Evolutionary conservation across 1,140 invertebrate genomes (phyloP), one percentile per base, ranked within the genome.

Genomic region (Semibalanus balanoides): DNA sequence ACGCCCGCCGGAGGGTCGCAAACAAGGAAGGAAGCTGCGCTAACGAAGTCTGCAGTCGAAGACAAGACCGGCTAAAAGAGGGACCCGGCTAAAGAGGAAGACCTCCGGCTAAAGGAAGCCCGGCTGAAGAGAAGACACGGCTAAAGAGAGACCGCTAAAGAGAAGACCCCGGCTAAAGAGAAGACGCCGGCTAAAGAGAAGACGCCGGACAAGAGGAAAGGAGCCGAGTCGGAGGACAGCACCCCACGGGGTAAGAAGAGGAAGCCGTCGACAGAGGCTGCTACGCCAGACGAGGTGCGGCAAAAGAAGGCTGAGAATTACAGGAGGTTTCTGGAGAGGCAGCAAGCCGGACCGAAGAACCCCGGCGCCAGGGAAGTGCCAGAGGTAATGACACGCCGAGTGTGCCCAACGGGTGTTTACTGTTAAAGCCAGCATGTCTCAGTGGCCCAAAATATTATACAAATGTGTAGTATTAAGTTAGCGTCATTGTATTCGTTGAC

Each of bases 341-440:
- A 29, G 9, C n/a, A 72, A 5, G n/a, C 70, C 19, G 91, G 90
- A 31, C 92, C 93, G 17, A 87, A 88, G 80, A 87, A 93, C 85
- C 88, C 90, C 25, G 94, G 93, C 17, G 86, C 88, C 3, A 95
- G 95, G 83, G 88, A 91, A 83, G 89, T 94, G 74, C 93, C 94
- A 0, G 86, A 91, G 84, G 90, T 92, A 86, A n/a, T n/a, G n/a
- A n/a, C n/a, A n/a, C n/a, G n/a, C n/a, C n/a, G n/a, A n/a, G n/a
- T n/a, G n/a, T n/a, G n/a, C n/a, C n/a, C n/a, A n/a, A n/a, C n/a
- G n/a, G n/a, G n/a, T n/a, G n/a, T n/a, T n/a, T n/a, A n/a, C n/a
- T n/a, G n/a, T n/a, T n/a, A n/a, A n/a, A n/a, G n/a, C n/a, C n/a
- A n/a, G n/a, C n/a, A n/a, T n/a, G n/a, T n/a, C n/a, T n/a, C n/a